Base-by-base conservation (phyloP, 2,888 invertebrate genomes). In the Andrena flavipes region DNA sequence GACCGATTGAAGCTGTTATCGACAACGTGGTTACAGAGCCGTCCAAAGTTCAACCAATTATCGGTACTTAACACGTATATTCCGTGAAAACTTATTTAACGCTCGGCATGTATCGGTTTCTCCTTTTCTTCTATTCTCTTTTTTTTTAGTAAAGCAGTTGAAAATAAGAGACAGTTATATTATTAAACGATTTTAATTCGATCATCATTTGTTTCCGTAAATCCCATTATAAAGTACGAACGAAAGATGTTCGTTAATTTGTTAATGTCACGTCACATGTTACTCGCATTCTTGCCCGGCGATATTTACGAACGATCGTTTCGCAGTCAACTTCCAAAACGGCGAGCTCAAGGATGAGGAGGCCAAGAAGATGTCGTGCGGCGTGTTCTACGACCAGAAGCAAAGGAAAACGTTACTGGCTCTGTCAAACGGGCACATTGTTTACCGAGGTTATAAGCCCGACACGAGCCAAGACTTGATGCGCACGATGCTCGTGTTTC, bases 361-460 rank as follows among this genome's bases (percentile, higher is more conserved):
- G 49, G 89, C 91, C 0, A 87, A 85, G 8, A 90, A 89, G 29
- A 91, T 93, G 88, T 88, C 91, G 29, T 92, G 91, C 63, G 92
- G 91, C 10, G 26, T 93, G 8, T 93, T 89, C 72, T 85, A 87
- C 2, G 92, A 93, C 72, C 74, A 88, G 13, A 89, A 88, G 42
- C 72, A 82, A 0, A 76, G 90, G 4, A 91, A 89, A 70, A 90
- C 89, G 2, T 76, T 92, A 10, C 54, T 93, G 54, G 93, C 92
- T 3, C 73, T 93, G 67, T 92, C 93, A 4, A 93, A 92, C 72
- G 92, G 91, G 16, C 90, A 91, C 26, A 84, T 91, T 42, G 93
- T 93, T 49, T 93, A 93, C 59, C 91, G 89, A 82, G 93, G 93
- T 48, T 90, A 91, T 71, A 91, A 90, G 49, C 93, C 93, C 0